Conservation (phyloP, 1,140 invertebrate species). For the Bombus turneri region DNA sequence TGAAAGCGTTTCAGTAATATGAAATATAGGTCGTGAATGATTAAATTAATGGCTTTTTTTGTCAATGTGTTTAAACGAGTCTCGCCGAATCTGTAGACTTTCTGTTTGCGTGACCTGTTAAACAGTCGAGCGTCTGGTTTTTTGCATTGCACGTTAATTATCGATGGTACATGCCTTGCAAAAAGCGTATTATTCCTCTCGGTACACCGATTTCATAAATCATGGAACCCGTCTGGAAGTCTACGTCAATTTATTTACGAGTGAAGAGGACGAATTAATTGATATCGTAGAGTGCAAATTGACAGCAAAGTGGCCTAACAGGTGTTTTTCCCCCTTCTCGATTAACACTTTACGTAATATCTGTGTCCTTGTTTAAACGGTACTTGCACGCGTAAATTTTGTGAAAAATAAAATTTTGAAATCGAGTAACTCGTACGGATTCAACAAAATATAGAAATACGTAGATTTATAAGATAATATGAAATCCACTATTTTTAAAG, state of each 20-base stretch:
- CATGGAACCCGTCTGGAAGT: slow-evolving; percentile 1
- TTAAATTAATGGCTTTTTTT: slow-evolving; percentile 39
- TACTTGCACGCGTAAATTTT: neutral
- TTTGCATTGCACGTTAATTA: slow-evolving; percentile 60
- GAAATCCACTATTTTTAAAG: too few species aligned
- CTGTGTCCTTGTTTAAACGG: neutral
- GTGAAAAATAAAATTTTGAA: neutral
- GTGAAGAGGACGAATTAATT: slow-evolving; percentile 30
- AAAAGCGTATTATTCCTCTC: neutral
- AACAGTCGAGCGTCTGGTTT: slow-evolving; percentile 52
- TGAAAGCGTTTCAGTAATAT: neutral
- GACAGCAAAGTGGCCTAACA: neutral
- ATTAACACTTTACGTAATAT: neutral
- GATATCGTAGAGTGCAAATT: slow-evolving; percentile 1
- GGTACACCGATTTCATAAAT: neutral
- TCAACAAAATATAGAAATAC: too few species aligned
- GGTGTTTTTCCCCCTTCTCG: neutral
- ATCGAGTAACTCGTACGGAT: too few species aligned
- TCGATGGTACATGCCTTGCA: neutral
- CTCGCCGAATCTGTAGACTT: neutral
- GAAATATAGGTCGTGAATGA: slow-evolving; percentile 3
- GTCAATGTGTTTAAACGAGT: neutral
- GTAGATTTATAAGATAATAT: too few species aligned
- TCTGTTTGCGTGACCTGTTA: slow-evolving; percentile 44
- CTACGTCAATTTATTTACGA: neutral